Conservation (phyloP, 30 jellyfish, hydroid and myxozoan genomes). For the Nemopilema nomurai region DNA sequence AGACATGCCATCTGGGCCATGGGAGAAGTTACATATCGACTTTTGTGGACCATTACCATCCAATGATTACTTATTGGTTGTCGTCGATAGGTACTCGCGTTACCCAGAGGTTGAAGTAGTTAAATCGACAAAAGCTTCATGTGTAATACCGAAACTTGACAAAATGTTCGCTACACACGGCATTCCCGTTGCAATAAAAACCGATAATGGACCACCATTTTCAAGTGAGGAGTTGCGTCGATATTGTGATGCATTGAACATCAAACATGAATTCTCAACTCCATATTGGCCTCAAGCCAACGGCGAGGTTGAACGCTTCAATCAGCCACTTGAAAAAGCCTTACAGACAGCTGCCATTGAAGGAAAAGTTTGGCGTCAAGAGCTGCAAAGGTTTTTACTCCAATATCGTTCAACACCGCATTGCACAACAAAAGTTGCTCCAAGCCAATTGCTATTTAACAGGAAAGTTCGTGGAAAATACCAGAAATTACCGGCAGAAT, state of each 20-base stretch:
- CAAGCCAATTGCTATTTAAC: conserved; percentile 43
- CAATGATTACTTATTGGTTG: too few species aligned
- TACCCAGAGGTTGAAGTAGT: neutral
- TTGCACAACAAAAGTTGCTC: conserved; percentile 13
- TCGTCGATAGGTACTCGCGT: too few species aligned
- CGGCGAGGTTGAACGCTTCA: conserved; percentile 39
- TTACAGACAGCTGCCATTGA: conserved; percentile 40
- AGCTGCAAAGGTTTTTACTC: too few species aligned
- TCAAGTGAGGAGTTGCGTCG: conserved; percentile 20
- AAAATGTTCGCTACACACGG: conserved; percentile 15
- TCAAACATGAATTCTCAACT: conserved; percentile 11
- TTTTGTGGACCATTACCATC: conserved; percentile 17
- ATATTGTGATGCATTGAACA: conserved; percentile 31
- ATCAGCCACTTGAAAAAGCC: conserved; percentile 19
- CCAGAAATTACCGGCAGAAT: conserved; percentile 1
- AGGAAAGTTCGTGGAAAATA: conserved; percentile 49
- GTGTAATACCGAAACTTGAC: neutral
- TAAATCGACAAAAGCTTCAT: neutral
- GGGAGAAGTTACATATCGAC: neutral
- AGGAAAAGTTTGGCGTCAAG: conserved; percentile 32
- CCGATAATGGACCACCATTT: conserved; percentile 50
- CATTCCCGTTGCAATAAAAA: conserved; percentile 21
- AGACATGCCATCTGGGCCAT: conserved; percentile 1
- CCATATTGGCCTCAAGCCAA: conserved; percentile 37
- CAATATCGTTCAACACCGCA: conserved; percentile 35